Percentiles rank a stretch among this genome's conserved stretches.
phyloP scores from a whole-genome alignment of 2,888 invertebrate genomes.

The Scaptodrosophila latifasciaeformis region DNA sequence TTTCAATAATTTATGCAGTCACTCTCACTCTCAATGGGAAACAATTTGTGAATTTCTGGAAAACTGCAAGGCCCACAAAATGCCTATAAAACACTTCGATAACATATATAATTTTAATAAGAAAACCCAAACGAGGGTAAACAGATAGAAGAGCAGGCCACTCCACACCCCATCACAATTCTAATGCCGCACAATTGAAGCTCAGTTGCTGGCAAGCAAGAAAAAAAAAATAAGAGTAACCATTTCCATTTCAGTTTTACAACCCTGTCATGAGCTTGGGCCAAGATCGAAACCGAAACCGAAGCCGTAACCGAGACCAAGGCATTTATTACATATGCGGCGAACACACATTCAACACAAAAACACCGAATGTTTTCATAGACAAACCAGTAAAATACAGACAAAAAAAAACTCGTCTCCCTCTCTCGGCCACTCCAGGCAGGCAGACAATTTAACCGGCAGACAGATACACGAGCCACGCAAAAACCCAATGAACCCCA shows the following conservation, averaged over 20 bases:
- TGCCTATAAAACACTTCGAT: conserved; percentile 42
- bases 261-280: conserved; percentile 31
- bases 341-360: background rate
- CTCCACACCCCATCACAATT: conserved; percentile 13
- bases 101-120: conserved; percentile 51
- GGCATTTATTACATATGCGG: conserved; percentile 59
- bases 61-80: background rate
- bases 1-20: conserved; percentile 51
- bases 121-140: conserved; percentile 32
- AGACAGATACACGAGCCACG: background rate
- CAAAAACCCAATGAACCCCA: conserved; percentile 21
- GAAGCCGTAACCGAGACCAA: conserved; percentile 15
- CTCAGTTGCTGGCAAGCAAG: conserved; percentile 52
- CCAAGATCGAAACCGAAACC: conserved; percentile 1
- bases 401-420: no score
- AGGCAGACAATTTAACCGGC: no score
- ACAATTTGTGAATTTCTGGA: conserved; percentile 39
- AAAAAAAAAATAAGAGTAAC: conserved; percentile 25
- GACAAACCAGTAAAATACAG: no score
- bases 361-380: conserved; percentile 10
- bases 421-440: no score
- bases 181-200: conserved; percentile 52
- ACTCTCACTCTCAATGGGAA: no score
- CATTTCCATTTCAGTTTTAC: conserved; percentile 50
- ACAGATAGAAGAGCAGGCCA: conserved; percentile 33